phyloP scores from a whole-genome alignment of 1,140 invertebrate genomes.

The Philopotamus ludificatus region DNA sequence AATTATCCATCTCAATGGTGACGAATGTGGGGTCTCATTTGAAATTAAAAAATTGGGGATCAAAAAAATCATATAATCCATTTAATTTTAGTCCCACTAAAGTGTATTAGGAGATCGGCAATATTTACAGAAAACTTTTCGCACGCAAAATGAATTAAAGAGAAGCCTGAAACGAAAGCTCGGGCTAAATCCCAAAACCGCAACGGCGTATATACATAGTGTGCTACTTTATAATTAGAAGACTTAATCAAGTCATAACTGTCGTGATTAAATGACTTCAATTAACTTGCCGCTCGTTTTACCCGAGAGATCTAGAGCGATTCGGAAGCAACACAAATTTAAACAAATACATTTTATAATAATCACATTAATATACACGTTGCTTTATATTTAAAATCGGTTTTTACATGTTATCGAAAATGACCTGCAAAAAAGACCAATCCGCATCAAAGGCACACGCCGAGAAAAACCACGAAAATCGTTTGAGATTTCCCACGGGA shows the following conservation, averaged over 20 bases:
- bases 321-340: no score
- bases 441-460: background rate
- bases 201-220: background rate
- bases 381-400: no score
- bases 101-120: no score
- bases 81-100: background rate
- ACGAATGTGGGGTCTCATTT: background rate
- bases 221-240: conserved; percentile 10
- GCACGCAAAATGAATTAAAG: background rate
- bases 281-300: background rate
- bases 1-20: background rate
- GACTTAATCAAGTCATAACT: conserved; percentile 25
- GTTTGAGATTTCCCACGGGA: conserved; percentile 24
- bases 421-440: background rate
- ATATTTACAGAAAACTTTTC: background rate
- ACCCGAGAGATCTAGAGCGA: no score
- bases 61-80: background rate
- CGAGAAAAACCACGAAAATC: conserved; percentile 31
- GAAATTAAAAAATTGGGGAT: background rate
- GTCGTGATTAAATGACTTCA: conserved; percentile 16
- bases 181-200: background rate
- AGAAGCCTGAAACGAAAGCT: background rate
- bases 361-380: no score
- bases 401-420: background rate
- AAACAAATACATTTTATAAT: no score